These are phyloP conservation scores for Actias luna DNA, from an alignment of 2,888 invertebrate genomes.

Conservation along the genomic window DNA sequence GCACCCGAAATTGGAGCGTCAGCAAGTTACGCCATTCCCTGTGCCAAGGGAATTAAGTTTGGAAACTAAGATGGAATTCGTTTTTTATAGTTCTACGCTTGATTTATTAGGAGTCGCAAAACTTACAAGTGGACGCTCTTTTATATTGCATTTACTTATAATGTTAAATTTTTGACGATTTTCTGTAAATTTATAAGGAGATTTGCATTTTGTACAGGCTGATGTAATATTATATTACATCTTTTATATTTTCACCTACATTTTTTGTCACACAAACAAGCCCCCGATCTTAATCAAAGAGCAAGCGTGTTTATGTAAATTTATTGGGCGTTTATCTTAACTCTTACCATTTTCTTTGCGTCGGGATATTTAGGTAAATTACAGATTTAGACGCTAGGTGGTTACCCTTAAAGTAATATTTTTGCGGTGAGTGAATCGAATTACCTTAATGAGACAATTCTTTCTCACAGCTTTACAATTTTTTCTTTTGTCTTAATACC, in stretches of 20 bases:
- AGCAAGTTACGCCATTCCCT: background rate
- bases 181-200: background rate
- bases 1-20: slow-evolving; percentile 6
- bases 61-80: slow-evolving; percentile 29
- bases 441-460: background rate
- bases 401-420: slow-evolving; percentile 7
- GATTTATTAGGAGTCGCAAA: slow-evolving; percentile 31
- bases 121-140: slow-evolving; percentile 28
- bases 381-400: slow-evolving; percentile 24
- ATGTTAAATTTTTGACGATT: background rate
- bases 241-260: background rate
- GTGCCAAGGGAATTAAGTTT: slow-evolving; percentile 16
- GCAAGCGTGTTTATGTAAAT: slow-evolving; percentile 30
- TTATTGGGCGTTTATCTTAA: slow-evolving; percentile 24
- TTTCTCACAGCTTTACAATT: background rate
- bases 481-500: background rate
- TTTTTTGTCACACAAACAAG: slow-evolving; percentile 17
- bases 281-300: slow-evolving; percentile 13
- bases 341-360: slow-evolving; percentile 25
- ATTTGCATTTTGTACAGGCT: no score
- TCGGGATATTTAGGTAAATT: slow-evolving; percentile 25
- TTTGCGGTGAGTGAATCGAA: background rate
- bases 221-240: no score
- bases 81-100: slow-evolving; percentile 34
- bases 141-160: slow-evolving; percentile 16